phyloP scores from a whole-genome alignment of 1,140 invertebrate species.

The Acromyrmex echinatior region DNA sequence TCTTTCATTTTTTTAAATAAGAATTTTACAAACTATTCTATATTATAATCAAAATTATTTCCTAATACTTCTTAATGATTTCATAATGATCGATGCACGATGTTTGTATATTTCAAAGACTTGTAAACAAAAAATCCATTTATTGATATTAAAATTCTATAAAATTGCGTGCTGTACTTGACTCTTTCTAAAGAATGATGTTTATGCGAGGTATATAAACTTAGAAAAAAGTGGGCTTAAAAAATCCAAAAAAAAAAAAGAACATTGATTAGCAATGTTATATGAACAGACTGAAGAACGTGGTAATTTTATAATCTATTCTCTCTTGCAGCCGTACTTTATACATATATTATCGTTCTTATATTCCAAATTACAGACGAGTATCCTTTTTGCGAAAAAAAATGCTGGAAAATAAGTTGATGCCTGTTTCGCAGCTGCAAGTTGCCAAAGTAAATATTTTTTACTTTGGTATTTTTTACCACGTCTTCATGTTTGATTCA shows the following conservation, averaged over 20 bases:
- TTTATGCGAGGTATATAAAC: slow-evolving; percentile 63
- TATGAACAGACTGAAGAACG: slow-evolving; percentile 60
- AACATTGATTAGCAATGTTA: slow-evolving; percentile 73
- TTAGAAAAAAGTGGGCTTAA: slow-evolving; percentile 69
- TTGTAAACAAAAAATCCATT: slow-evolving; percentile 24
- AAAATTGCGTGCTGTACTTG: slow-evolving; percentile 49
- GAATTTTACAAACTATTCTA: slow-evolving; percentile 1
- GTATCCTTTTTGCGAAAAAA: background rate
- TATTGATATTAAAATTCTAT: background rate
- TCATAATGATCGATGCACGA: background rate
- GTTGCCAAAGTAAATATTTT: slow-evolving; percentile 53
- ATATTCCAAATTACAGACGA: slow-evolving; percentile 39
- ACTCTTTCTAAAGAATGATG: slow-evolving; percentile 74
- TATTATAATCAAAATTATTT: slow-evolving; percentile 36
- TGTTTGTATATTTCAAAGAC: background rate
- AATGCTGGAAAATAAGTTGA: slow-evolving; percentile 6
- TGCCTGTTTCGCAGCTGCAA: slow-evolving; percentile 4
- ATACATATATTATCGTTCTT: slow-evolving; percentile 36
- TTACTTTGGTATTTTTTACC: slow-evolving; percentile 49
- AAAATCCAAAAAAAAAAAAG: slow-evolving; percentile 45
- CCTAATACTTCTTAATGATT: background rate
- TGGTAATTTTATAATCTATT: slow-evolving; percentile 34
- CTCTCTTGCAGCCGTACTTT: slow-evolving; percentile 6
- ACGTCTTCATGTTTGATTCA: slow-evolving; percentile 56
- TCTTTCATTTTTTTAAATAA: background rate